These are phyloP conservation scores for Saturnia japonica DNA, from an alignment of 2,888 invertebrate genomes.

Conservation along the genomic window DNA sequence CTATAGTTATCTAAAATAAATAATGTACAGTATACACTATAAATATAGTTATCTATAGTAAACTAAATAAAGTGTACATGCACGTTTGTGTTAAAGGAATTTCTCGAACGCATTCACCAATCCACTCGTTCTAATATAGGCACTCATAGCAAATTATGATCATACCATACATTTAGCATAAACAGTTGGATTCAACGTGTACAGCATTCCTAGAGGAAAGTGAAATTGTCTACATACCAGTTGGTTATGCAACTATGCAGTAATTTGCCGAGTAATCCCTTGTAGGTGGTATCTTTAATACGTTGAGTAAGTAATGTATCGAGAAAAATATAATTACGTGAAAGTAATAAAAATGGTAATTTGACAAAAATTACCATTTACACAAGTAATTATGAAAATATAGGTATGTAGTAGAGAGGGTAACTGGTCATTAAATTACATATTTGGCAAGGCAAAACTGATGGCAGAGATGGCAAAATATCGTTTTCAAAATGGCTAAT, in stretches of 20 bases:
- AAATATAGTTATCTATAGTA: not conserved
- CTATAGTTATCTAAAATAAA: not conserved
- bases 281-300: not conserved
- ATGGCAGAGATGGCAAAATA: no score
- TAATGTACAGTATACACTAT: not conserved
- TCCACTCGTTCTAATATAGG: not conserved
- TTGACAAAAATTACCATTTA: not conserved
- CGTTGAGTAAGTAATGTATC: conserved; percentile 6
- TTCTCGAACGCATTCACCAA: not conserved
- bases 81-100: not conserved
- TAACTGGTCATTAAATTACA: no score
- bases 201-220: conserved; percentile 62
- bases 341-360: not conserved
- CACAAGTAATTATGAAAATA: not conserved
- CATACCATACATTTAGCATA: conserved; percentile 15
- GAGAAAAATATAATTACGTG: not conserved
- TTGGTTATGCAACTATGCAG: conserved; percentile 54
- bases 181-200: conserved; percentile 16
- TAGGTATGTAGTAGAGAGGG: no score
- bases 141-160: not conserved
- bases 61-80: not conserved
- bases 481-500: no score
- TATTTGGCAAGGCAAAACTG: no score
- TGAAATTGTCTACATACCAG: conserved; percentile 49
- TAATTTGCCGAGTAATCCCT: conserved; percentile 43